Conservation (phyloP, 2,113 vertebrate species). For the Catagonus wagneri region DNA sequence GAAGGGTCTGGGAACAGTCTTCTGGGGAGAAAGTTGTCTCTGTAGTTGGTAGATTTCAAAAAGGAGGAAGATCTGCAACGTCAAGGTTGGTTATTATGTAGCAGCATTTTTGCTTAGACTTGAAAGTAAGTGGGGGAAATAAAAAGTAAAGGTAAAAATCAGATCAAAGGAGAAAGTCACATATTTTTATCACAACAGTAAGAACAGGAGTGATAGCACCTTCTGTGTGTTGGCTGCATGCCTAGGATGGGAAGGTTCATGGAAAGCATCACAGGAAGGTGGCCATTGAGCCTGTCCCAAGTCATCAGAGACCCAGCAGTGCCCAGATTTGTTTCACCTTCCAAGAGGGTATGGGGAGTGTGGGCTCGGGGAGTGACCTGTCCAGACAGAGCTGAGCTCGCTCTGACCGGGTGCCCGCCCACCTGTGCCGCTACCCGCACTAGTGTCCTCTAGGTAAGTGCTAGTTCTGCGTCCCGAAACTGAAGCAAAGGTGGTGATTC, state of each 20-base stretch:
- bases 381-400: too few species aligned
- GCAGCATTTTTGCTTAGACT: not conserved
- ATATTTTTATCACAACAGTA: not conserved
- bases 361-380: not conserved
- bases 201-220: not conserved
- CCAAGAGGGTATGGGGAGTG: too few species aligned
- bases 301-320: not conserved
- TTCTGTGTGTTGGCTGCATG: not conserved
- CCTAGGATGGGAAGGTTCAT: not conserved
- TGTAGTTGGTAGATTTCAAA: not conserved
- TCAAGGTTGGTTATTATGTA: too few species aligned
- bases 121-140: not conserved
- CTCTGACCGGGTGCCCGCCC: not conserved
- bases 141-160: not conserved
- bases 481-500: not conserved
- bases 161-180: not conserved
- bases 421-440: accelerated
- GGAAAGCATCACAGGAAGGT: not conserved
- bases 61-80: not conserved
- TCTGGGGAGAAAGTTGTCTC: not conserved
- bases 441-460: too few species aligned
- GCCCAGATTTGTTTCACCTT: accelerated
- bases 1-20: not conserved
- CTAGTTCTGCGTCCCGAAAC: not conserved
- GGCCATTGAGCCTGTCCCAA: not conserved